Base-by-base conservation (phyloP, 2,113 vertebrate genomes). In the Ptyas mucosa region DNA sequence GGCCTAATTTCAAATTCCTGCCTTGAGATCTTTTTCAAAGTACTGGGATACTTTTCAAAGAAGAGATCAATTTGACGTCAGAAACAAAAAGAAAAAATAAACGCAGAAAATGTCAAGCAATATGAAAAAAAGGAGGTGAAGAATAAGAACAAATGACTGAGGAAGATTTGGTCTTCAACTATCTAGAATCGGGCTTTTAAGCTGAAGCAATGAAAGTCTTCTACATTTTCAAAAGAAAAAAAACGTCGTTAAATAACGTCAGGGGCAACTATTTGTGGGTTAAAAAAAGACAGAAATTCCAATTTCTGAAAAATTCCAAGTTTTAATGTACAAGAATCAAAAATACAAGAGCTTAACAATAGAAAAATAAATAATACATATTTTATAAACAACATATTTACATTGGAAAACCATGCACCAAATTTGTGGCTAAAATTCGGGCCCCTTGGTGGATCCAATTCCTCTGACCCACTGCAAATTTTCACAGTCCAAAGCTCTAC, bases 341-440 rank as follows among this genome's bases (percentile, higher is more conserved):
- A 46, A 46, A 46, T 46, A 46, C 97, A 97, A 96, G 96, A 96
- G 97, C 97, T 98, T 97, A 98, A 98, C 98, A 98, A 98, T 98
- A 99, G 99, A 99, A 98, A 99, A 99, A 99, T 46, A 98, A 99
- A 99, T 99, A 99, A 99, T 99, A 46, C 98, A 99, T 99, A 98
- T 97, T 99, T 98, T 99, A 99, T 98, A 99, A 99, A 99, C 98
- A 98, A 98, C 98, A 98, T 99, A 99, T 99, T 98, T 99, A 99
- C 99, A 46, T 4, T 1, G 43, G 43, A 46, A 46, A 46, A 46
- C 43, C 43, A 99, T 49, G 46, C 46, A 49, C 46, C 61, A 94
- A 90, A 90, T 94, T 85, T 69, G 75, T 95, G 90, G 89, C 0
- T 9, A 91, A 46, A 94, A 95, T 95, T 94, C 93, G 93, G 95